Conservation (phyloP, 1,140 invertebrate genomes). For the Chelonus insularis region DNA sequence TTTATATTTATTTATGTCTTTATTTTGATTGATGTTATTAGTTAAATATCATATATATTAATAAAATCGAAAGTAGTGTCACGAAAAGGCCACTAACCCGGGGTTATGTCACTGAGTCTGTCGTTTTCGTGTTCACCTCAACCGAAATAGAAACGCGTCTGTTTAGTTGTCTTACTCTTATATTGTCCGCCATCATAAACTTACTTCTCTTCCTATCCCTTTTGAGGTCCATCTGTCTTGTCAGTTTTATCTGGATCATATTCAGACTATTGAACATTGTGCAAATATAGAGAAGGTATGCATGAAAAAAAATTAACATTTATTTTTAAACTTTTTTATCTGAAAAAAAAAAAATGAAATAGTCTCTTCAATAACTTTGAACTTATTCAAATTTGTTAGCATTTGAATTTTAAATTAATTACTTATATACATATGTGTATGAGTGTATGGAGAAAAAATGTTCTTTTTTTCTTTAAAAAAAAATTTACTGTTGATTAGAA, state of each 20-base stretch:
- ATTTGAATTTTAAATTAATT: no score
- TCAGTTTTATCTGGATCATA: neutral
- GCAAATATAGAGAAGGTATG: neutral
- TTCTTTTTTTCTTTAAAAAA: no score
- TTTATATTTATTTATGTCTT: no score
- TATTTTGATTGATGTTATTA: no score
- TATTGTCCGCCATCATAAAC: constrained; percentile 16
- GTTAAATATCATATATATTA: no score
- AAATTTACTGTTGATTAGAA: no score
- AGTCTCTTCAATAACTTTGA: no score
- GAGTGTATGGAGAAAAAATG: no score
- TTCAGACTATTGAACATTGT: constrained; percentile 3
- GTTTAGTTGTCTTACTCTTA: constrained; percentile 19
- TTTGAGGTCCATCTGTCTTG: constrained; percentile 5
- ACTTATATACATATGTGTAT: no score
- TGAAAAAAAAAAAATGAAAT: no score
- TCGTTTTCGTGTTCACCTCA: constrained; percentile 25
- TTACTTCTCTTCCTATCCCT: neutral
- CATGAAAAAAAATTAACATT: neutral
- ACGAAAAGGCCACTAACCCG: constrained; percentile 35
- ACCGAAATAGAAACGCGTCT: constrained; percentile 35
- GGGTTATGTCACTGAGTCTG: constrained; percentile 35
- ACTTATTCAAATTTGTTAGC: no score
- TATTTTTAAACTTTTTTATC: neutral
- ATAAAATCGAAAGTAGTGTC: constrained; percentile 12